These are phyloP conservation scores for Prionailurus bengalensis DNA, from an alignment of 2,113 vertebrate species.

Conservation along the genomic window DNA sequence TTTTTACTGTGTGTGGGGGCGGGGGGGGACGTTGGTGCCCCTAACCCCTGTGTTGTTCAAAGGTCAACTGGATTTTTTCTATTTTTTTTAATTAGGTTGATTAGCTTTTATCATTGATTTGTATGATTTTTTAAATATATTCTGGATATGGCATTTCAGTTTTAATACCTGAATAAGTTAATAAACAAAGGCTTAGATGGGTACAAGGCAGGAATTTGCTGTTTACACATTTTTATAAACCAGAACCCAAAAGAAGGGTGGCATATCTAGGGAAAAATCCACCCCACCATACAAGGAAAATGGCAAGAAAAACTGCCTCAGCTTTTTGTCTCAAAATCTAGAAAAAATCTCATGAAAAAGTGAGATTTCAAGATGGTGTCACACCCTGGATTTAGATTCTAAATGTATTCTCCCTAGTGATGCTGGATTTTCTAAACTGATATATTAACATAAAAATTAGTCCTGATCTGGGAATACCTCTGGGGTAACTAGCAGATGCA, in stretches of 20 bases:
- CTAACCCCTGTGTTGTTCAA: background rate
- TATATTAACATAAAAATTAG: conserved; percentile 48
- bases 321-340: background rate
- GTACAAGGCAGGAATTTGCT: background rate
- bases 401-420: background rate
- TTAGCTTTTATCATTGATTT: conserved; percentile 18
- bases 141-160: background rate
- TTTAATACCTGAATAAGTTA: background rate
- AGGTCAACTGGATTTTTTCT: background rate
- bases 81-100: background rate
- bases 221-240: background rate
- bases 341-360: background rate
- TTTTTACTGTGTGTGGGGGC: background rate
- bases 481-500: background rate
- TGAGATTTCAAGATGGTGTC: background rate
- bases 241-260: background rate
- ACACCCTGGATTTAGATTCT: background rate
- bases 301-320: background rate
- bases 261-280: background rate
- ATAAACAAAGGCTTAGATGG: background rate
- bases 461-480: background rate
- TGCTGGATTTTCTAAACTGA: background rate
- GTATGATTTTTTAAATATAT: background rate
- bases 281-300: background rate
- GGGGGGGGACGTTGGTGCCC: background rate